Percentiles rank a stretch among this genome's conserved stretches.
phyloP scores from a whole-genome alignment of 2,797 vertebrate genomes.

The Sebastes oblongus region DNA sequence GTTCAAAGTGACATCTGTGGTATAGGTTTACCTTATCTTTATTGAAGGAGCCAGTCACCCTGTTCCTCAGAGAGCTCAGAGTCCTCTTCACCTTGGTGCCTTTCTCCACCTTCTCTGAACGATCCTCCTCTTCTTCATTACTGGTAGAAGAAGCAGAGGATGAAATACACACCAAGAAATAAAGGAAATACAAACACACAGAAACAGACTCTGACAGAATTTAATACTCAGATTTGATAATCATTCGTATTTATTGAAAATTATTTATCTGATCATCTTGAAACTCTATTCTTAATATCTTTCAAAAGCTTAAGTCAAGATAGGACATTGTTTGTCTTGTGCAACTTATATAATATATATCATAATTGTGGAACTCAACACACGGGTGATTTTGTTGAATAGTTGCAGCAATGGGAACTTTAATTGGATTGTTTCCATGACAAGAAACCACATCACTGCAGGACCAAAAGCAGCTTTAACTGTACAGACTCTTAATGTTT shows the following conservation, averaged over 20 bases:
- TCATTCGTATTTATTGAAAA: background rate
- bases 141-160: constrained; percentile 59
- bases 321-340: background rate
- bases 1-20: background rate
- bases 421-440: background rate
- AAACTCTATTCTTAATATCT: background rate
- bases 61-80: constrained; percentile 90
- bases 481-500: background rate
- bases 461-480: background rate
- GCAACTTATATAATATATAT: background rate
- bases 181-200: background rate
- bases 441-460: background rate
- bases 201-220: background rate
- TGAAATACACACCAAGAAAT: background rate
- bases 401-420: background rate
- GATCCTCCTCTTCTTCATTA: constrained; percentile 83
- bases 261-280: background rate
- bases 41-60: constrained; percentile 92
- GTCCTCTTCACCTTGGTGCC: constrained; percentile 91
- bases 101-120: constrained; percentile 84
- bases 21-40: constrained; percentile 91
- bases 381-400: background rate
- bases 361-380: background rate
- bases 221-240: background rate
- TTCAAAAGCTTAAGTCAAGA: background rate